Evolutionary conservation across 2,113 vertebrate species (phyloP), one percentile per base, ranked within the genome.

Genomic region (Speoplatyrhinus poulsoni): DNA sequence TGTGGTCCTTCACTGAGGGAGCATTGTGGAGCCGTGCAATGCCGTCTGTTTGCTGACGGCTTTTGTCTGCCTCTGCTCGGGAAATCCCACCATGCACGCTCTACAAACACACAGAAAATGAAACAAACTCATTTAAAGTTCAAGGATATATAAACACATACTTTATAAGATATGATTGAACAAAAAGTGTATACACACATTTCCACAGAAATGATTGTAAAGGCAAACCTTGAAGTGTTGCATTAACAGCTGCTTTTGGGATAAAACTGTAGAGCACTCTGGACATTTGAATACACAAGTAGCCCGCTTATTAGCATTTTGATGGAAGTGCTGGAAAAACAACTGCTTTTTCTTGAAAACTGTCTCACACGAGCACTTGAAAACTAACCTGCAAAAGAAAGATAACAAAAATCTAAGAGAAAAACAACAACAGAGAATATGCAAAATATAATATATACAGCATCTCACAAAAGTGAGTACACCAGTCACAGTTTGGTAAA

Each of bases 231-330:
- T 98, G 79, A 98, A 96, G 0, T 99, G 97, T 49, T 96, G 94
- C 93, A 97, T 95, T 66, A 99, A 81, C 74, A 94, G 90, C 10
- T 95, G 93, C 80, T 99, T 99, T 88, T 97, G 96, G 85, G 94
- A 92, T 77, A 96, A 99, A 26, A 98, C 90, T 2, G 95, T 91
- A 17, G 95, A 93, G 82, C 97, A 99, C 83, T 96, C 95, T 0
- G 96, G 96, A 89, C 97, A 99, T 88, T 97, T 98, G 83, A 98
- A 99, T 11, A 99, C 93, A 63, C 92, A 94, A 13, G 93, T 93
- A 55, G 95, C 86, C 13, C 94, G 78, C 81, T 93, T 93, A 79
- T 76, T 93, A 88, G 90, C 88, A n/a, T 95, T 94, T 84, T 98
- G 94, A 75, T 95, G 93, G 79, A 98, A 97, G 89, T 99, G 97